Evolutionary conservation across 2,797 vertebrate genomes (phyloP).

Genomic region (Cossypha dichroa): DNA sequence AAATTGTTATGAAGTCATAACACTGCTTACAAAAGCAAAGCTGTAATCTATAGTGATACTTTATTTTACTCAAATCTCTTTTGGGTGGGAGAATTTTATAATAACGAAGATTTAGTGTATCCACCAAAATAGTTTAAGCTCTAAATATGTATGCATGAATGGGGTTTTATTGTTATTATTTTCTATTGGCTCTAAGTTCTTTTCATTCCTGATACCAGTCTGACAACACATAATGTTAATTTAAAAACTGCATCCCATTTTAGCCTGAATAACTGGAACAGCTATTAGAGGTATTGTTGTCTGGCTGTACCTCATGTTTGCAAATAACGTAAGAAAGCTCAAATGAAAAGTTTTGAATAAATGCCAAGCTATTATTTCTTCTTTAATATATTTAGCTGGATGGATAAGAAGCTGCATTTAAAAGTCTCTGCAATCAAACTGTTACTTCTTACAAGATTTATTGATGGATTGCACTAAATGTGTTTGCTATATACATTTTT

Average conservation of each 20-base stretch:
- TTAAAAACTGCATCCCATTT: background rate
- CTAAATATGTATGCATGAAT: background rate
- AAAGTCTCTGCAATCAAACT: background rate
- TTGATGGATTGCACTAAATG: background rate
- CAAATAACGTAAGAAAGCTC: constrained; percentile 29
- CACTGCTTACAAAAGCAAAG: background rate
- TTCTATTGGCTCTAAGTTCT: constrained; percentile 4
- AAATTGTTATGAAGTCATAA: constrained; percentile 4
- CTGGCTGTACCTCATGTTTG: constrained; percentile 40
- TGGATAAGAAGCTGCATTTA: background rate
- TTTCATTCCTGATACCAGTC: background rate
- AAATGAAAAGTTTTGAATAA: background rate
- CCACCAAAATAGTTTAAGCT: background rate
- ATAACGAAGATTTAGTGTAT: background rate
- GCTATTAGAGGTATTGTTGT: constrained; percentile 27
- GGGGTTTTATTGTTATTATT: constrained; percentile 24
- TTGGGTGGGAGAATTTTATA: background rate
- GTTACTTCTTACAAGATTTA: background rate
- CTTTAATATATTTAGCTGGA: constrained; percentile 1
- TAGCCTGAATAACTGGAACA: constrained; percentile 21
- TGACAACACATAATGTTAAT: background rate
- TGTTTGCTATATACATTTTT: background rate
- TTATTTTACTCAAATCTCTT: background rate
- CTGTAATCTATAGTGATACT: background rate
- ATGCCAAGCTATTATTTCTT: constrained; percentile 21